phyloP scores from a whole-genome alignment of 2,797 vertebrate species.

The Pseudochirops cupreus region DNA sequence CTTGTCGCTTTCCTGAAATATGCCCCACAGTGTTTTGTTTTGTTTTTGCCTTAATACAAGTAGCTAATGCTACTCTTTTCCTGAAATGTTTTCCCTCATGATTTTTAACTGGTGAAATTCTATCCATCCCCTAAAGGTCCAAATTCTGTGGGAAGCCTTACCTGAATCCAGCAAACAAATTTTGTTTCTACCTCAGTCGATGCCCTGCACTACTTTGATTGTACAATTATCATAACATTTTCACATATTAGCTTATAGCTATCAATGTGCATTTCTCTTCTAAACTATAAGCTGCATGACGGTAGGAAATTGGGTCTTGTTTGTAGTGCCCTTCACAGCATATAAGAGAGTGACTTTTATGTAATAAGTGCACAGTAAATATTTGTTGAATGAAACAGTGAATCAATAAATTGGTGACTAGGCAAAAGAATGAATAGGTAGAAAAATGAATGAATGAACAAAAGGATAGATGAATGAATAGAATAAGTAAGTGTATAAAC shows the following conservation, averaged over 20 bases:
- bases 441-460: neutral
- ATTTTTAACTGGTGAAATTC: neutral
- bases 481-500: neutral
- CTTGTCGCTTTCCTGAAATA: neutral
- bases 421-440: neutral
- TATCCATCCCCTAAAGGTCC: neutral
- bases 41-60: neutral
- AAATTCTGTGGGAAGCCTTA: neutral
- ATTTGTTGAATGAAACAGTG: neutral
- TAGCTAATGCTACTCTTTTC: neutral
- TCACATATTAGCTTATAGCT: neutral
- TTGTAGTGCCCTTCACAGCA: neutral
- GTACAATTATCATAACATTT: neutral
- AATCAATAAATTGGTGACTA: neutral
- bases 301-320: neutral
- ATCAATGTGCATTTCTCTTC: neutral
- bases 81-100: too few relatives aligned
- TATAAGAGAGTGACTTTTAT: neutral
- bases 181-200: neutral
- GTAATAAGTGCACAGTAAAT: neutral
- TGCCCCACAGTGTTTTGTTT: rapidly evolving
- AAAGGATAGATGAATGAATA: neutral
- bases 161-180: neutral
- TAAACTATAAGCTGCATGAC: neutral
- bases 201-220: neutral